Evolutionary conservation across 1,140 invertebrate genomes (phyloP), one percentile per base, ranked within the genome.

Genomic region (Drosophila truncata): DNA sequence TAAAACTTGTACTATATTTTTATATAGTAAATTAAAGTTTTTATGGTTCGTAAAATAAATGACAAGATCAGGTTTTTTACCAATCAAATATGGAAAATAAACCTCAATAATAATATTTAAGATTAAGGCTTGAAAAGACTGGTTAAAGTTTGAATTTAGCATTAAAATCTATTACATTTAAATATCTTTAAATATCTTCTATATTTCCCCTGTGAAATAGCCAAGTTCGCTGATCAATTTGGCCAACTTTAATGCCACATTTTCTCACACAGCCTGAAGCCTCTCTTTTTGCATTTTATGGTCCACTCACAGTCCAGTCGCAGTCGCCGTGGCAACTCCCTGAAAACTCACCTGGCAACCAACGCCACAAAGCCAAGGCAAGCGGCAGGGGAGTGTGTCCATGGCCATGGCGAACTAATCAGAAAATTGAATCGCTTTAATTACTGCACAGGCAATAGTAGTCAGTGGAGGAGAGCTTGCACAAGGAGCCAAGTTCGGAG

Each of bases 371-470:
- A 29, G 25, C 31, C 23, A 33, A n/a, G 29, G 20, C n/a, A 25
- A 23, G 27, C 14, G 41, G 35, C n/a, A 46, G 16, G 55, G 55
- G 39, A 37, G 64, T 67, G 76, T 88, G 85, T 90, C 80, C 84
- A 90, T 88, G 85, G 85, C 81, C 85, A 91, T 66, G 78, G 86
- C 86, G 79, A 90, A 91, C 86, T 91, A 91, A 91, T 91, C 86
- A 91, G 86, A 91, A 91, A 91, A 91, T 91, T 91, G 87, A 91
- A 91, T 91, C 86, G 86, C 86, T 91, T 91, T 91, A 91, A 91
- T 91, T 91, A 91, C 86, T 91, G 87, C 81, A 78, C 90, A 91
- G 87, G 86, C 87, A 91, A 79, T 85, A 82, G 80, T 70, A 82
- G 80, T 70, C 77, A 84, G 59, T 47, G 60, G 49, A 65, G 39